Conservation (phyloP, 2,113 vertebrate species). For the Mobula birostris region DNA sequence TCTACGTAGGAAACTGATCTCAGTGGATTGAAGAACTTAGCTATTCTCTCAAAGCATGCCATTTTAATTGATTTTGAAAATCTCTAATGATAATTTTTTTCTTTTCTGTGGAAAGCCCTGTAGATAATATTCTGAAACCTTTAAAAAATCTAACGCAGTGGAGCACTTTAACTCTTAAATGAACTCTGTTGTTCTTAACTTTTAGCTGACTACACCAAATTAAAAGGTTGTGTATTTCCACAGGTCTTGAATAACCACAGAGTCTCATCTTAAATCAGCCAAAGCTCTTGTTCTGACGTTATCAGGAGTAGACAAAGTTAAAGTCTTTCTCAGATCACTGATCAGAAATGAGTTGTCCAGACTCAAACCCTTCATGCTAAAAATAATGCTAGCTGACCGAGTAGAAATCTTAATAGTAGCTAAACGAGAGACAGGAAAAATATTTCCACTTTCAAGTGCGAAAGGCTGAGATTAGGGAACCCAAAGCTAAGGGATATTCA, state of each 20-base stretch:
- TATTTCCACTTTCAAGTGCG: background rate
- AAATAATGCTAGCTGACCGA: background rate
- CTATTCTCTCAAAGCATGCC: background rate
- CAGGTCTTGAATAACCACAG: background rate
- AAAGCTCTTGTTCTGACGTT: background rate
- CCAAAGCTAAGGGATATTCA: background rate
- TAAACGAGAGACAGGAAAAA: background rate
- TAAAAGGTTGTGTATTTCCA: background rate
- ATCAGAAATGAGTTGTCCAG: background rate
- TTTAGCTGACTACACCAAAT: background rate
- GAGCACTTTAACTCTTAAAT: background rate
- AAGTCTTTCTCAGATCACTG: background rate
- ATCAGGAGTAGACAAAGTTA: background rate
- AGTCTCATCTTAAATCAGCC: background rate
- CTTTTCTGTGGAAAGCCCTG: background rate
- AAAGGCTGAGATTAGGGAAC: background rate
- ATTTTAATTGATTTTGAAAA: background rate
- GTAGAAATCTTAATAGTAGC: background rate
- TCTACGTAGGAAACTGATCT: background rate
- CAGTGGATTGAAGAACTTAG: background rate
- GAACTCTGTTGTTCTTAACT: conserved; percentile 6
- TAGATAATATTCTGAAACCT: background rate
- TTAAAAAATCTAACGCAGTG: background rate
- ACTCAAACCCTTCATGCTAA: background rate
- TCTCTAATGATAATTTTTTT: background rate